Conservation (phyloP, 2,797 vertebrate species). For the Cyprinella venusta region DNA sequence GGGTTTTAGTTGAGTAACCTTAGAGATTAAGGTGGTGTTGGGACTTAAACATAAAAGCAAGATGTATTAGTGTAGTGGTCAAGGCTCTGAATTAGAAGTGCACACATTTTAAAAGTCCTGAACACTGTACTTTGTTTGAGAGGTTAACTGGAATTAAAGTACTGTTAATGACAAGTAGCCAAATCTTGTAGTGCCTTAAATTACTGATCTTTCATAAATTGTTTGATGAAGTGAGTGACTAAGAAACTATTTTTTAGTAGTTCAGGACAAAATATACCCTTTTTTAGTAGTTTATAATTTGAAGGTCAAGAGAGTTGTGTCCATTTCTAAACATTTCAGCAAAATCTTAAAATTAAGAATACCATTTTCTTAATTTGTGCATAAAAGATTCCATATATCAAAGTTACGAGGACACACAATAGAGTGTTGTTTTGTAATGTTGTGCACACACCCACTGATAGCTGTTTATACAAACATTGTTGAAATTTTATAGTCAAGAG, state of each 20-base stretch:
- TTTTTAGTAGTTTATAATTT: neutral
- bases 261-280: neutral
- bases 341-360: neutral
- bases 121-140: neutral
- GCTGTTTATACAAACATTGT: constrained; percentile 8
- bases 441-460: neutral
- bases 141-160: constrained; percentile 1
- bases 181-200: neutral
- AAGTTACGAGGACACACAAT: neutral
- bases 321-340: neutral
- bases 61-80: neutral
- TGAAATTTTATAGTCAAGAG: neutral
- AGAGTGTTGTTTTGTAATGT: neutral
- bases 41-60: constrained; percentile 6
- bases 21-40: neutral
- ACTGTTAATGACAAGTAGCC: neutral
- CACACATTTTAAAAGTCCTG: neutral
- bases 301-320: neutral
- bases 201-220: neutral
- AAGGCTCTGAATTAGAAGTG: neutral
- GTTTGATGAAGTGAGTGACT: neutral
- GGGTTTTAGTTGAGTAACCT: neutral
- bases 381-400: neutral
- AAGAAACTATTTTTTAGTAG: neutral
- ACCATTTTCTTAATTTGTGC: neutral